Percentiles rank a stretch among this genome's conserved stretches.
phyloP scores from a whole-genome alignment of 2,888 invertebrate genomes.

The Ornithoptera priamus region DNA sequence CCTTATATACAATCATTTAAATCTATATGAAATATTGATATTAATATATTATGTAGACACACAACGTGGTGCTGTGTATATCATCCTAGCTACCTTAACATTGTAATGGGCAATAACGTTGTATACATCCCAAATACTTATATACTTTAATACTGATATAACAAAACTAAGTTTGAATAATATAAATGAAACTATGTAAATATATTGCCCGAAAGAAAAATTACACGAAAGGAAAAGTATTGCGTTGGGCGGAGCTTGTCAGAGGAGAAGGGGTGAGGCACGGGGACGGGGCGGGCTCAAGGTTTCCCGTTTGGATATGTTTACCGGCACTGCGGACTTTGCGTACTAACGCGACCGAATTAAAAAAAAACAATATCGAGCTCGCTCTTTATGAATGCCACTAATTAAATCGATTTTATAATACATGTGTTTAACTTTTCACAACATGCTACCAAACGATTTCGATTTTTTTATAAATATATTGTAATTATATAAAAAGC shows the following conservation, averaged over 20 bases:
- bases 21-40: no score
- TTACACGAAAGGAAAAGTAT: conserved; percentile 19
- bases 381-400: not conserved
- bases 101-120: no score
- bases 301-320: conserved; percentile 54
- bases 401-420: not conserved
- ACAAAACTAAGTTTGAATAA: no score
- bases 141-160: no score
- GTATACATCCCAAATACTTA: no score
- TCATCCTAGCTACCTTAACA: no score
- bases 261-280: not conserved
- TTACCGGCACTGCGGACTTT: conserved; percentile 69
- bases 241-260: conserved; percentile 53
- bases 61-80: no score
- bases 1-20: no score
- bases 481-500: not conserved
- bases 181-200: not conserved
- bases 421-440: not conserved
- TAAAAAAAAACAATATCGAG: conserved; percentile 29
- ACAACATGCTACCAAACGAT: no score
- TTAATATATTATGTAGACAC: no score
- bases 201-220: conserved; percentile 8
- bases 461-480: not conserved
- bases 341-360: conserved; percentile 59
- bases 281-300: conserved; percentile 35